These are phyloP conservation scores for Drosophila borealis DNA, from an alignment of 2,888 invertebrate genomes.

Conservation along the genomic window DNA sequence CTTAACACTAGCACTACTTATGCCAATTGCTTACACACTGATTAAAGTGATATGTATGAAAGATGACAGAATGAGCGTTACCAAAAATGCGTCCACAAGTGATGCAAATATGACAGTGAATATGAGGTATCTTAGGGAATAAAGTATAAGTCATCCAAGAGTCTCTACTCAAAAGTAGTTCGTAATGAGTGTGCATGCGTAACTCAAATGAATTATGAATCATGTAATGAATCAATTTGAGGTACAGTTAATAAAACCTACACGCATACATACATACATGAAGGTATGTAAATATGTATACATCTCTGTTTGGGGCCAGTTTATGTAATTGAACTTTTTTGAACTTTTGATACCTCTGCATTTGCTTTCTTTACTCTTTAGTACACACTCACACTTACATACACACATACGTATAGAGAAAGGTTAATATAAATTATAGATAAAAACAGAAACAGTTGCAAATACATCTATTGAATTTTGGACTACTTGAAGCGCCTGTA, in stretches of 20 bases:
- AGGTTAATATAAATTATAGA: slow-evolving; percentile 24
- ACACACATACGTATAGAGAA: slow-evolving; percentile 27
- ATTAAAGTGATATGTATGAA: slow-evolving; percentile 50
- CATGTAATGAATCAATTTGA: slow-evolving; percentile 9
- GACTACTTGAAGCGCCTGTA: slow-evolving; percentile 54
- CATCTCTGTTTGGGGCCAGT: slow-evolving; percentile 8
- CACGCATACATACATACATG: neutral
- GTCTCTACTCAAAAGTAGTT: neutral
- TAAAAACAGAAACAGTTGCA: slow-evolving; percentile 52
- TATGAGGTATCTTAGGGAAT: neutral
- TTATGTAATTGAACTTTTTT: slow-evolving; percentile 13
- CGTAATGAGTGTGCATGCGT: slow-evolving; percentile 33
- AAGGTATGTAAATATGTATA: neutral
- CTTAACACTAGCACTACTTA: slow-evolving; percentile 66
- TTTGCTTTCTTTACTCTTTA: slow-evolving; percentile 32
- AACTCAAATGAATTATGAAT: slow-evolving; percentile 7
- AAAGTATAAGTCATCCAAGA: slow-evolving; percentile 2
- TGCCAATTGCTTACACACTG: slow-evolving; percentile 60
- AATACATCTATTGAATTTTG: slow-evolving; percentile 59
- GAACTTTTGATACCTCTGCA: slow-evolving; percentile 60
- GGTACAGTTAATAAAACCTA: slow-evolving; percentile 3
- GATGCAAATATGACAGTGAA: slow-evolving; percentile 20
- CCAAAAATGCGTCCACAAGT: slow-evolving; percentile 40
- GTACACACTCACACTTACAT: slow-evolving; percentile 42
- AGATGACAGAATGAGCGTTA: slow-evolving; percentile 60